A percentile compares a stretch with the other conserved stretches of the same genome.
Evolutionary conservation across 2,797 vertebrate species (phyloP).

Genomic region (Gambusia yucatana): DNA sequence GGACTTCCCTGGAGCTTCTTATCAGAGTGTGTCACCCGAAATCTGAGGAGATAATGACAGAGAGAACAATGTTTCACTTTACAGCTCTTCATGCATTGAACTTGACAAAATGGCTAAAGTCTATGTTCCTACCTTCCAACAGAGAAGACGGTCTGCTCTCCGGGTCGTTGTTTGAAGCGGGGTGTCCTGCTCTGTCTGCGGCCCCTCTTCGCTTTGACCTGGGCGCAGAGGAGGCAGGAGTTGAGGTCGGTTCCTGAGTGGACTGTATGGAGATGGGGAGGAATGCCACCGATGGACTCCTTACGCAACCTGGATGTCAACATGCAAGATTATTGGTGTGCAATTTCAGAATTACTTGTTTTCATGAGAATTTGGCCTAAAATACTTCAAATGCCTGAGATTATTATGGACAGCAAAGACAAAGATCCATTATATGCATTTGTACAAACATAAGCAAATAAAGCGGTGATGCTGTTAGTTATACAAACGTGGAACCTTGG

Average conservation of each 20-base stretch:
- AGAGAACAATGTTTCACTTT: neutral
- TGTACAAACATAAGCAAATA: neutral
- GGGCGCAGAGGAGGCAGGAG: constrained; percentile 90
- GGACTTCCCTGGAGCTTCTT: constrained; percentile 84
- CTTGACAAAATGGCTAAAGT: neutral
- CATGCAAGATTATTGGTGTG: neutral
- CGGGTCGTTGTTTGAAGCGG: constrained; percentile 82
- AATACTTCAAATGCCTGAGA: neutral
- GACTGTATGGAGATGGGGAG: constrained; percentile 92
- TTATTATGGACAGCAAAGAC: neutral
- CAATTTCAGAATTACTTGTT: neutral
- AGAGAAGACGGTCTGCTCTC: constrained; percentile 93
- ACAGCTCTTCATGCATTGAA: neutral
- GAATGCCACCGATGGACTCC: constrained; percentile 82
- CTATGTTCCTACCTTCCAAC: constrained; percentile 87
- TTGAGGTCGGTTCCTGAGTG: constrained; percentile 88
- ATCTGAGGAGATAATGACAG: constrained; percentile 72
- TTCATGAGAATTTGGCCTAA: neutral
- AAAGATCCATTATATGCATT: neutral
- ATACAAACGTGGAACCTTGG: neutral
- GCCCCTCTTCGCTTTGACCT: constrained; percentile 83
- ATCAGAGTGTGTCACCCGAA: constrained; percentile 91
- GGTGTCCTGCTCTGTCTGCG: constrained; percentile 86
- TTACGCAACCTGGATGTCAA: constrained; percentile 80
- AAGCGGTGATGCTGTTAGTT: neutral